Base-by-base conservation (phyloP, 2,113 vertebrate genomes). In the Pholis gunnellus region DNA sequence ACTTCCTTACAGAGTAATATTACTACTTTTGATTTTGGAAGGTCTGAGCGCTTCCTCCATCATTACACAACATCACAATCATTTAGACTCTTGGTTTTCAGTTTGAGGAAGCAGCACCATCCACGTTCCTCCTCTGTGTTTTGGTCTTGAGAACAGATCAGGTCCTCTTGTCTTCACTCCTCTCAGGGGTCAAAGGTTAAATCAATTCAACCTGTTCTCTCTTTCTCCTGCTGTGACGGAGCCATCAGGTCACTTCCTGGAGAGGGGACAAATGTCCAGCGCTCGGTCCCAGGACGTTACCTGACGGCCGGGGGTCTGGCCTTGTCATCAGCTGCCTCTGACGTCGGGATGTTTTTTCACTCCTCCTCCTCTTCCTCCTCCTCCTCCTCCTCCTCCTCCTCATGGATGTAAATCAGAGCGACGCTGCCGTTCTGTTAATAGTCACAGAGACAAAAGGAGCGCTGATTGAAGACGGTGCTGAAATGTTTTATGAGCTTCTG, bases 171-270 rank as follows among this genome's bases (percentile, higher is more conserved):
- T 65, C 31, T 38, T 75, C 27, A 5, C 56, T 78, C n/a, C 56
- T 75, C 20, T 46, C 54, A 52, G 69, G 52, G 78, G 87, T 89
- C 87, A 88, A 85, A 91, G 92, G 90, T 92, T 78, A 92, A 91
- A 84, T 79, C 76, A 61, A 79, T 88, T 89, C 85, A 89, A 83
- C 84, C 80, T 91, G 82, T 66, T 89, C 73, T 59, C 72, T 87
- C 86, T 85, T 69, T 87, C 78, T 75, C 82, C 84, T 82, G 72
- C 87, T 83, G 56, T 83, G 76, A 84, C 72, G 57, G 73, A 83
- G 73, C 73, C 72, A 34, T 75, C 78, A 72, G 73, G 68, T 81
- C 86, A 87, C 86, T 93, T 93, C 93, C 89, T 93, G 83, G 84
- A 79, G 44, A 69, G 67, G 84, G 81, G 87, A 93, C 89, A 88